phyloP scores from a whole-genome alignment of 2,888 invertebrate species.

The Polia nebulosa region DNA sequence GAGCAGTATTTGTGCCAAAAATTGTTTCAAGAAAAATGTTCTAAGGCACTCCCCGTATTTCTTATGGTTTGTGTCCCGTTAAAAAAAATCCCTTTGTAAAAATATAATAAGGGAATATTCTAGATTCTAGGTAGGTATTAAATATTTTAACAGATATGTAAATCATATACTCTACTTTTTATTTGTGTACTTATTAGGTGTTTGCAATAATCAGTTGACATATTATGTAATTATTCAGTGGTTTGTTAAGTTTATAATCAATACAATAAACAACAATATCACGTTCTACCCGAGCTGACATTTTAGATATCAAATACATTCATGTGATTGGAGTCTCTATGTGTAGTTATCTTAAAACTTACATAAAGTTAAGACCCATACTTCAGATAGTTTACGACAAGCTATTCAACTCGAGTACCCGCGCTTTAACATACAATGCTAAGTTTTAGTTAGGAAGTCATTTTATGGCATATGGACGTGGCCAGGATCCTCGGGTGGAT shows the following conservation, averaged over 20 bases:
- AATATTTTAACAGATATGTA: too few species aligned
- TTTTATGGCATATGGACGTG: slow-evolving; percentile 61
- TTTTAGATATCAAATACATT: background rate
- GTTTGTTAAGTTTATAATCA: slow-evolving; percentile 3
- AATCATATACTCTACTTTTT: too few species aligned
- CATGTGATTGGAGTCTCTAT: background rate
- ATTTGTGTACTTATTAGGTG: too few species aligned
- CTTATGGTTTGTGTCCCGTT: too few species aligned
- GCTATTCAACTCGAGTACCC: slow-evolving; percentile 27
- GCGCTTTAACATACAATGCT: slow-evolving; percentile 8
- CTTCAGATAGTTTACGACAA: background rate
- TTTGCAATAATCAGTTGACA: slow-evolving; percentile 4
- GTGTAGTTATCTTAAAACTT: too few species aligned
- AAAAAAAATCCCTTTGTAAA: too few species aligned
- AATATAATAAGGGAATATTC: too few species aligned
- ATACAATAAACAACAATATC: slow-evolving; percentile 20
- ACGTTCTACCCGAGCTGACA: slow-evolving; percentile 22
- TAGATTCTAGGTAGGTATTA: too few species aligned
- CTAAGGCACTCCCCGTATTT: too few species aligned
- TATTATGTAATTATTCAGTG: background rate
- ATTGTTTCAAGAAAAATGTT: too few species aligned
- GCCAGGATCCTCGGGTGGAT: slow-evolving; percentile 60
- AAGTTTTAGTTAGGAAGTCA: slow-evolving; percentile 28
- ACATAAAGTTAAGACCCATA: background rate
- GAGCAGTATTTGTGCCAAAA: too few species aligned